Percentiles rank a stretch among this genome's conserved stretches.
Conservation (phyloP, 2,113 vertebrate genomes). For the Orcinus orca region DNA sequence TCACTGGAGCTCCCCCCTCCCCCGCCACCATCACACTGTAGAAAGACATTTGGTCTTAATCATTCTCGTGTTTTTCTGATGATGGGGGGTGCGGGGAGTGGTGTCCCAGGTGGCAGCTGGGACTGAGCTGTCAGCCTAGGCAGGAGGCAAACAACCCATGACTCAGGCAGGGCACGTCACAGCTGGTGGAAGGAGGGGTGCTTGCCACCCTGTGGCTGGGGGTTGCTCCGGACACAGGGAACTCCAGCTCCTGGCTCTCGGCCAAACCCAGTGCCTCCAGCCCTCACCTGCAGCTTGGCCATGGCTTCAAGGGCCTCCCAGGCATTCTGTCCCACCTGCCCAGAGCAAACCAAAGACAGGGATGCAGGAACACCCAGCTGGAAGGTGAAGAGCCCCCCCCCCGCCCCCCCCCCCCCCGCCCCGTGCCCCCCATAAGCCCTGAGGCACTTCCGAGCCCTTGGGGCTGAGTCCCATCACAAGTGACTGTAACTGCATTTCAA, state of each 20-base stretch:
- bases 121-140: slow-evolving; percentile 19
- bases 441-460: neutral
- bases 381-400: fast-evolving
- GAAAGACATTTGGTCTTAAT: slow-evolving; percentile 50
- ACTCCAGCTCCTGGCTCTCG: neutral
- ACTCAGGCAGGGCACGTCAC: slow-evolving; percentile 41
- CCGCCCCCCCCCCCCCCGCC: fast-evolving
- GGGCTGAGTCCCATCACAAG: neutral
- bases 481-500: neutral
- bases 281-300: too few species aligned
- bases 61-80: slow-evolving; percentile 48
- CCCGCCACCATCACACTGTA: fast-evolving
- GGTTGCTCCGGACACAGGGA: neutral
- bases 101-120: slow-evolving; percentile 37
- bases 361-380: neutral
- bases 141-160: slow-evolving; percentile 51
- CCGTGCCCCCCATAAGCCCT: fast-evolving
- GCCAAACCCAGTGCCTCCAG: neutral
- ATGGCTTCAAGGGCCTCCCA: neutral
- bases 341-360: neutral
- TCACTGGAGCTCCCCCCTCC: neutral
- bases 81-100: neutral
- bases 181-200: neutral
- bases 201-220: neutral
- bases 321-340: neutral